These are phyloP conservation scores for Gallinago nigripennis DNA, from an alignment of 2,797 vertebrate genomes.

Conservation along the genomic window DNA sequence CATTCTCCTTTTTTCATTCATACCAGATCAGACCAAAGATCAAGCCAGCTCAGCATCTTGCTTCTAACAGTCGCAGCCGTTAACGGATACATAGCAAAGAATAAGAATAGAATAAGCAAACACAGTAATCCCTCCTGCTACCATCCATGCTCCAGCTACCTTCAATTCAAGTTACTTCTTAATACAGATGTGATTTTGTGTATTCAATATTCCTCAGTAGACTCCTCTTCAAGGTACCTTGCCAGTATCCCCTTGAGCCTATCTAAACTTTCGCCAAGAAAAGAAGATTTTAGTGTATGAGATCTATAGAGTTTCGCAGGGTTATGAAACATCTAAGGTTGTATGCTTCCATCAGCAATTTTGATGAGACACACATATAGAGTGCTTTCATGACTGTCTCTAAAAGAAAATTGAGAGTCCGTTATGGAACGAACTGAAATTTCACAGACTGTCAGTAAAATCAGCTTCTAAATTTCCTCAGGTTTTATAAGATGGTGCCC, in stretches of 20 bases:
- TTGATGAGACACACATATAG: not conserved
- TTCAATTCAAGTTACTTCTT: not conserved
- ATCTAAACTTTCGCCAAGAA: not conserved
- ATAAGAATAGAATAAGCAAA: not conserved
- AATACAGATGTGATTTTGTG: not conserved
- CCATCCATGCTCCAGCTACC: fast-evolving
- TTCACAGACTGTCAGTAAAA: not conserved
- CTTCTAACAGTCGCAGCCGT: not conserved
- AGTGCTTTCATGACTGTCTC: not conserved
- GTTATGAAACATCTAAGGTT: not conserved
- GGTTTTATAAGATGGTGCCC: not conserved
- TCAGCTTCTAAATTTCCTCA: not conserved
- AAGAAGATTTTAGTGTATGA: not conserved
- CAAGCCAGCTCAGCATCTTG: not conserved
- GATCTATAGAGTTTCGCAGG: not conserved
- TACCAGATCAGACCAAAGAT: not conserved
- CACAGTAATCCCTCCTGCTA: not conserved
- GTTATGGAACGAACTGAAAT: not conserved
- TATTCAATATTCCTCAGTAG: not conserved
- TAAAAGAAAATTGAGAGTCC: not conserved
- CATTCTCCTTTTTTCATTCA: not conserved
- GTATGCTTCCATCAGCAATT: not conserved
- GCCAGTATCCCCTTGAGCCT: not conserved
- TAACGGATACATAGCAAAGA: not conserved
- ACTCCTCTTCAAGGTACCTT: not conserved